Base-by-base conservation (phyloP, 2,113 vertebrate genomes). In the Onychostoma macrolepis region DNA sequence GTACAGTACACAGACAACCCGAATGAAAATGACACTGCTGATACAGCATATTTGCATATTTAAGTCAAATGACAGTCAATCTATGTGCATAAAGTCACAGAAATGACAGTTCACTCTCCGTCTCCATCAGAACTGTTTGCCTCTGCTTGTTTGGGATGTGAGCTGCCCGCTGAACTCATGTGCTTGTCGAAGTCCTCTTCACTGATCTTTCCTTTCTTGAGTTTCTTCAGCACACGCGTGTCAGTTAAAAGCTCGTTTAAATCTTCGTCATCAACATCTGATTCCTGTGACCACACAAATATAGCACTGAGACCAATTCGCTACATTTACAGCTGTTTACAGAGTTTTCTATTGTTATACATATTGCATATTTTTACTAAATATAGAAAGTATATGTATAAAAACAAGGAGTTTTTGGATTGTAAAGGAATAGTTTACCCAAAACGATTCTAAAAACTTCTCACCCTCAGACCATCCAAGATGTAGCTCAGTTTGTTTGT, bases 141-240 rank as follows among this genome's bases (percentile, higher is more conserved):
- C 1, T 79, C 53, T 10, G 85, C 45, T 79, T 0, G 17, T 17
- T 74, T 86, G 30, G 33, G 79, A 17, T 71, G 67, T 6, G 65
- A 67, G 56, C 91, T 83, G 50, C 85, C 11, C 26, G 76, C 86
- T 1, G 88, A 87, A 6, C 95, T 92, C 72, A 99, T 5, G 56
- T 94, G 94, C 88, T 96, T 96, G 87, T 99, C 97, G 85, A 99
- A 97, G 90, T 99, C 97, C 83, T 97, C 97, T 89, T 96, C 95
- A 0, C 93, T 98, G 53, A 99, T 99, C 90, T 96, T 96, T 0
- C 97, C 96, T 87, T 96, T 98, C 91, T 97, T 99, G 1, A 99
- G 91, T 88, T 93, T 97, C 92, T 97, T 99, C 78, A 99, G 94
- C 87, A 99, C 96, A 38, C 97, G 96, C 0, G 97, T 98, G 91